Evolutionary conservation across 2,888 invertebrate species (phyloP).

Genomic region (Monoplex corrugatus): DNA sequence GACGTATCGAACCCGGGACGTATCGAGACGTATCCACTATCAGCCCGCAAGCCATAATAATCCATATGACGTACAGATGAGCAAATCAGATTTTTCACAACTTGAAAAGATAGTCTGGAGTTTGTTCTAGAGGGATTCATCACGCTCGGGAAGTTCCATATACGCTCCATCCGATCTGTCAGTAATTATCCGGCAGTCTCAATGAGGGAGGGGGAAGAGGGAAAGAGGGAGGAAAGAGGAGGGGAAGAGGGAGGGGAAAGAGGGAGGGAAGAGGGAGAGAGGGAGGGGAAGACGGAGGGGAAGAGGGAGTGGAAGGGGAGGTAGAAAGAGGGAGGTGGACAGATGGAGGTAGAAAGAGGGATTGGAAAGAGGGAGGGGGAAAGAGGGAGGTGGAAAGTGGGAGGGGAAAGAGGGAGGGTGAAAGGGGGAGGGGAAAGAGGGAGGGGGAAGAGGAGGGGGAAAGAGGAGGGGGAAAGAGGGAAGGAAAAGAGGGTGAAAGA

Average conservation of each 20-base stretch:
- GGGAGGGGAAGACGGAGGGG: neutral
- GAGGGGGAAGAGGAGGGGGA: too few relatives aligned
- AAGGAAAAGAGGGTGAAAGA: neutral
- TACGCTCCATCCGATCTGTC: too few relatives aligned
- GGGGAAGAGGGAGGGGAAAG: neutral
- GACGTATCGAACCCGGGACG: too few relatives aligned
- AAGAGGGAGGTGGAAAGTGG: neutral
- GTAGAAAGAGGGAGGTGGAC: neutral
- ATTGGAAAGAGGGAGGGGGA: neutral
- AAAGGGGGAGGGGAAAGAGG: neutral
- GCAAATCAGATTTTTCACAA: too few relatives aligned
- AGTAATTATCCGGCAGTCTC: too few relatives aligned
- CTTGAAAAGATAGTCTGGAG: too few relatives aligned
- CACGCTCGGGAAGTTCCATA: too few relatives aligned
- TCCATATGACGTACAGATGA: too few relatives aligned
- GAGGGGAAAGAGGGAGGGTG: neutral
- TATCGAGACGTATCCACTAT: too few relatives aligned
- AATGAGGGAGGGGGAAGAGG: neutral
- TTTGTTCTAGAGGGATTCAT: too few relatives aligned
- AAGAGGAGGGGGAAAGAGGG: neutral
- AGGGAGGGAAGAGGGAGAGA: neutral
- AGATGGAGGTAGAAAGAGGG: neutral
- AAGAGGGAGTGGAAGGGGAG: constrained; percentile 10
- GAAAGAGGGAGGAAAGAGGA: too few relatives aligned
- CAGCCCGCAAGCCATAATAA: too few relatives aligned